Evolutionary conservation across 2,797 vertebrate species (phyloP), one percentile per base, ranked within the genome.

Genomic region (Natrix natrix): DNA sequence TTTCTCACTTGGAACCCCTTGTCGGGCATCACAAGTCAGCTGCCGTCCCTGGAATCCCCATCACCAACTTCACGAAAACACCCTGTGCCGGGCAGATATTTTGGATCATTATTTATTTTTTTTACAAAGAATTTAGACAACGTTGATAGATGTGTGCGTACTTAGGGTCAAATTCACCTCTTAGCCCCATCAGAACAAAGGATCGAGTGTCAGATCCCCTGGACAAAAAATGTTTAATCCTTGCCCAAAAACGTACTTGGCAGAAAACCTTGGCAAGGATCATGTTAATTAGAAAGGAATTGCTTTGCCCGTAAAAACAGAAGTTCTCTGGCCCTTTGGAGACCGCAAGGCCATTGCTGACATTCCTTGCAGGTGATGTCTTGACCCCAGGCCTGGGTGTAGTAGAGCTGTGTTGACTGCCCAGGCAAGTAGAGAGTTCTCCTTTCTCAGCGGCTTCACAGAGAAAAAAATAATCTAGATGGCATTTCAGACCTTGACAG

Each of bases 31-130:
- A 4, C 2, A 26, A 11, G 16, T 22, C 54, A 37, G 17, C 48
- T n/a, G 2, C 24, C 26, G 78, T n/a, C 56, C 74, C 93, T 93
- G 93, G 26, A 56, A 52, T 91, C 89, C 52, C 90, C 74, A 91
- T 93, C 37, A 57, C n/a, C 22, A 61, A 24, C 5, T 26, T 17
- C 13, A 37, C 17, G 86, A n/a, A 57, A 92, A 74, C 37, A 52
- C 20, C 52, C 55, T 24, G 1, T 63, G 1, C 66, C 28, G 17
- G 11, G 88, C 88, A 66, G 74, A 78, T n/a, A 60, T 66, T 86
- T 90, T 86, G 88, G 59, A 66, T 8, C 0, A 3, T 32, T 69
- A 48, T 43, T 43, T 60, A 16, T 10, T 8, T 61, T 66, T 63
- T 37, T 22, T 59, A 43, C 16, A 66, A 52, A 28, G 20, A 87